These are phyloP conservation scores for Dendrolimus houi DNA, from an alignment of 2,888 invertebrate genomes.

Conservation along the genomic window DNA sequence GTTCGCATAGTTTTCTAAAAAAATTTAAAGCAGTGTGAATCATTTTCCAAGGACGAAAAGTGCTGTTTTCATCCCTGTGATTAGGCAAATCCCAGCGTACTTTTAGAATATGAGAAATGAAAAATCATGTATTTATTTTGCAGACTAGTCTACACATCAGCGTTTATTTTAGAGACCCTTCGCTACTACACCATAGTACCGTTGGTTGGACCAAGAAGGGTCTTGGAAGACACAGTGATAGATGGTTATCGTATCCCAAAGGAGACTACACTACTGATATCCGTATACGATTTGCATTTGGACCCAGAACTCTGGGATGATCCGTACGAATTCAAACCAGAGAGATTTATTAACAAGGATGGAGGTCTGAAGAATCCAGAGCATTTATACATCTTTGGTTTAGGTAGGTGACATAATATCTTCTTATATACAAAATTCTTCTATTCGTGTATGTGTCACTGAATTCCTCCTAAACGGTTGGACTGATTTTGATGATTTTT, in stretches of 20 bases:
- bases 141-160: constrained; percentile 70
- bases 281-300: constrained; percentile 67
- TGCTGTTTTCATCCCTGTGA: too few species aligned
- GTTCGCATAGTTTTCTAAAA: too few species aligned
- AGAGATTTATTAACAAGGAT: constrained; percentile 76
- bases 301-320: constrained; percentile 73
- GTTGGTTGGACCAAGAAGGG: constrained; percentile 69
- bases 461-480: too few species aligned
- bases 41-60: too few species aligned
- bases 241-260: constrained; percentile 63
- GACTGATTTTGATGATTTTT: too few species aligned
- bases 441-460: too few species aligned
- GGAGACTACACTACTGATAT: constrained; percentile 72
- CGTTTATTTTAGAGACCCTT: constrained; percentile 75
- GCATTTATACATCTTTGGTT: constrained; percentile 79
- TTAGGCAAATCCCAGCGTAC: too few species aligned
- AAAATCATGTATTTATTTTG: constrained; percentile 14
- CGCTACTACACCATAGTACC: constrained; percentile 73
- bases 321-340: constrained; percentile 77
- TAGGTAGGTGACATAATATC: constrained; percentile 62
- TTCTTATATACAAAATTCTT: too few species aligned
- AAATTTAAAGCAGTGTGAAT: too few species aligned
- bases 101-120: background rate
- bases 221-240: constrained; percentile 41
- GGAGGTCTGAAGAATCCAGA: constrained; percentile 71